Evolutionary conservation across 2,888 invertebrate species (phyloP).

Genomic region (Limnephilus marmoratus): DNA sequence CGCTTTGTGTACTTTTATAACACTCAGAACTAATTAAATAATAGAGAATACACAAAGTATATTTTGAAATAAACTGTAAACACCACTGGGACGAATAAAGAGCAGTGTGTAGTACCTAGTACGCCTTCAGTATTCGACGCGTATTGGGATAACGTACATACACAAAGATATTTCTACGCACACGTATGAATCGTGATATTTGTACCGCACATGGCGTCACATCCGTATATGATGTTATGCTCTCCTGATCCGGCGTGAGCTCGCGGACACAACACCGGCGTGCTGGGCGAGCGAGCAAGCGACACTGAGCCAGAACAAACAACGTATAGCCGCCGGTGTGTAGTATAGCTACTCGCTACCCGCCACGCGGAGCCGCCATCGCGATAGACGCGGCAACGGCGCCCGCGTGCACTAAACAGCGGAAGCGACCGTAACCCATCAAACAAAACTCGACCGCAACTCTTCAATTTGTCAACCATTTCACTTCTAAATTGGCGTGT

Average conservation of each 20-base stretch:
- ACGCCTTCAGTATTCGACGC: conserved; percentile 42
- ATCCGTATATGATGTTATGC: conserved; percentile 56
- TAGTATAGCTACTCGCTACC: background rate
- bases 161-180: conserved; percentile 41
- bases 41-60: background rate
- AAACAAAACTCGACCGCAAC: conserved; percentile 16
- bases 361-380: conserved; percentile 63
- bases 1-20: conserved; percentile 35
- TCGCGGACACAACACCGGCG: conserved; percentile 58
- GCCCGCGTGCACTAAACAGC: conserved; percentile 23
- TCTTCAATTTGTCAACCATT: background rate
- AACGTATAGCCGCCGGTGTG: conserved; percentile 22
- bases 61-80: background rate
- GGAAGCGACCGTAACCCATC: background rate
- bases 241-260: conserved; percentile 51
- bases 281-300: conserved; percentile 62
- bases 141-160: conserved; percentile 47
- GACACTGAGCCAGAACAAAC: conserved; percentile 58
- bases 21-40: conserved; percentile 39
- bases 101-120: background rate
- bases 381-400: conserved; percentile 45
- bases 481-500: background rate
- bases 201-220: conserved; percentile 50
- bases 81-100: background rate
- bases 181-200: conserved; percentile 39